Percentiles rank a stretch among this genome's conserved stretches.
phyloP scores from a whole-genome alignment of 1,140 invertebrate genomes.

The Dendroctonus valens region DNA sequence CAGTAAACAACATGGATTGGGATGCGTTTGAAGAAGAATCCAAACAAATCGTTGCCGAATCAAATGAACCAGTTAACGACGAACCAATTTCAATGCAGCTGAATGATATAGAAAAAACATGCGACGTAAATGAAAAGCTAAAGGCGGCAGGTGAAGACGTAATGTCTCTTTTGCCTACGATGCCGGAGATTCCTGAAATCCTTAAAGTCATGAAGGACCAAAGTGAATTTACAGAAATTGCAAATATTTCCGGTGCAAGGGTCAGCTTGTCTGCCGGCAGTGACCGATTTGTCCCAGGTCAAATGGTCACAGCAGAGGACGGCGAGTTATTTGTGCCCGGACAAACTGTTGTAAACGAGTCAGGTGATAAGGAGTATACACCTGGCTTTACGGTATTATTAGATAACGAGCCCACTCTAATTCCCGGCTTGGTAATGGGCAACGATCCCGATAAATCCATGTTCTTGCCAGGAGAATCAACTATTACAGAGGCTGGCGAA shows the following conservation, averaged over 20 bases:
- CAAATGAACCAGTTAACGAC: constrained; percentile 44
- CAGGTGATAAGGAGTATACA: constrained; percentile 62
- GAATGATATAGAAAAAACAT: constrained; percentile 57
- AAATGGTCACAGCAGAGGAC: constrained; percentile 65
- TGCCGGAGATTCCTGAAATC: constrained; percentile 63
- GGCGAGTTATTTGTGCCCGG: constrained; percentile 70
- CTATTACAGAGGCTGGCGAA: constrained; percentile 55
- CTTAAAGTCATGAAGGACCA: constrained; percentile 59
- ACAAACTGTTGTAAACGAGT: constrained; percentile 65
- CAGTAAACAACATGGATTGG: constrained; percentile 47
- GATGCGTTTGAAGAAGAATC: constrained; percentile 52
- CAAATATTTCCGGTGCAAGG: constrained; percentile 63
- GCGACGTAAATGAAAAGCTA: constrained; percentile 58
- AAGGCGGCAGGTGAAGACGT: constrained; percentile 54
- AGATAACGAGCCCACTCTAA: constrained; percentile 62
- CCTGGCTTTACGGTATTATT: constrained; percentile 71
- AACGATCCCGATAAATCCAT: constrained; percentile 49
- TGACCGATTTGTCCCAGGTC: constrained; percentile 56
- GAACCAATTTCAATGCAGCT: constrained; percentile 51
- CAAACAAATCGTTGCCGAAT: constrained; percentile 45
- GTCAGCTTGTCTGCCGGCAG: constrained; percentile 61
- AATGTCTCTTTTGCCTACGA: constrained; percentile 57
- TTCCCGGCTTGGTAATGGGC: constrained; percentile 56
- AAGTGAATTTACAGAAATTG: constrained; percentile 58
- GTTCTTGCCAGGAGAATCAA: constrained; percentile 62